These are phyloP conservation scores for Entelurus aequoreus DNA, from an alignment of 2,113 vertebrate genomes.

Conservation along the genomic window DNA sequence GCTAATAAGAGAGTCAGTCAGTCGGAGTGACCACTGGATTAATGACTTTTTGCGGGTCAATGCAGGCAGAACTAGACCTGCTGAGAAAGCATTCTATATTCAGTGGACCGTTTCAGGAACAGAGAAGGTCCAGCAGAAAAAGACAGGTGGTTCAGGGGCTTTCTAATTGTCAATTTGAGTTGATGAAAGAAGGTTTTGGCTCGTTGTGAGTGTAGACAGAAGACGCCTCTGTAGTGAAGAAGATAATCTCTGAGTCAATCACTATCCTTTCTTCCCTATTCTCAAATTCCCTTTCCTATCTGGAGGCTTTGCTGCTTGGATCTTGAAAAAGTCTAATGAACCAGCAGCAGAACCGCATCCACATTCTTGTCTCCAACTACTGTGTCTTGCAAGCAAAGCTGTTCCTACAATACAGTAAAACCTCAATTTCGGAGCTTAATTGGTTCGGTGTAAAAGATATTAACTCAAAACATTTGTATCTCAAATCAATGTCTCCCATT, in stretches of 20 bases:
- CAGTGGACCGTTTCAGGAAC: constrained; percentile 20
- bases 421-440: too few species aligned
- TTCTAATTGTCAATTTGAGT: constrained; percentile 24
- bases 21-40: constrained; percentile 24
- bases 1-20: constrained; percentile 22
- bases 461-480: too few species aligned
- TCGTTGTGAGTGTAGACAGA: constrained; percentile 10
- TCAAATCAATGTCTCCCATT: too few species aligned
- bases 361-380: constrained; percentile 9
- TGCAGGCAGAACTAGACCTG: constrained; percentile 6
- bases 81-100: constrained; percentile 28
- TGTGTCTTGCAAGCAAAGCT: not conserved
- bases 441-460: too few species aligned
- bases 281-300: constrained; percentile 31
- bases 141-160: constrained; percentile 23
- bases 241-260: constrained; percentile 16
- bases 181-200: constrained; percentile 30
- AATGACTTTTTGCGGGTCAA: constrained; percentile 41
- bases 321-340: constrained; percentile 34
- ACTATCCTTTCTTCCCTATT: constrained; percentile 23
- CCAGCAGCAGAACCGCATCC: constrained; percentile 14
- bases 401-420: constrained; percentile 7
- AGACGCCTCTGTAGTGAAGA: constrained; percentile 12
- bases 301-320: constrained; percentile 36
- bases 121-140: constrained; percentile 7